Evolutionary conservation across 2,113 vertebrate genomes (phyloP), one percentile per base, ranked within the genome.

Genomic region (Sinocyclocheilus grahami): DNA sequence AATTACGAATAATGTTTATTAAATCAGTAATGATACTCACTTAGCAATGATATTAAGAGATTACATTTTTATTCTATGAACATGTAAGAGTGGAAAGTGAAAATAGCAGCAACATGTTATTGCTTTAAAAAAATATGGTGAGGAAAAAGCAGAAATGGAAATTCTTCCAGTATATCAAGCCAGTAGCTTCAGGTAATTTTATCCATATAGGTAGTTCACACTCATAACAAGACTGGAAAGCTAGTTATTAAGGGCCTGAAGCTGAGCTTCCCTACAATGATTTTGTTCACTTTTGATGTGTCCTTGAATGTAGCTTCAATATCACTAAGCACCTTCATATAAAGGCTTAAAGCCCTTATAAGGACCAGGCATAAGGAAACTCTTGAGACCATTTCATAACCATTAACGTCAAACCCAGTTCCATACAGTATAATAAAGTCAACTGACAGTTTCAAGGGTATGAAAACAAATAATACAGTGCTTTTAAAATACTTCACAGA

Each of bases 251-350:
- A 71, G 22, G n/a, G 13, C n/a, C 78, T 22, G 30, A 75, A 5
- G 88, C 85, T 88, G 90, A 90, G 88, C 85, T 89, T 87, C 55
- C 14, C 46, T 55, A 81, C 87, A 86, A 88, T 85, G 81, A 65
- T 82, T 88, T 91, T 92, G 83, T 90, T 90, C 76, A 53, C 74
- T 1, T 78, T 33, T 13, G 10, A n/a, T 42, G 3, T 80, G 78
- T 42, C 33, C 13, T 65, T 78, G 3, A 37, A 46, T 81, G n/a
- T 18, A 42, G 65, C 22, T 63, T 42, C 78, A 81, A 46, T 46
- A 65, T 80, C 5, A 42, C 20, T n/a, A 22, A 22, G 18, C 30
- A 78, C 30, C 16, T 60, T 20, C 33, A 60, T 3, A 37, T 78
- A 60, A 14, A 42, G 33, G 30, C 30, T 5, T 53, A 60, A 14